A percentile compares a stretch with the other conserved stretches of the same genome.
These are phyloP conservation scores for Eupithecia abbreviata DNA, from an alignment of 2,888 invertebrate genomes.

Conservation along the genomic window DNA sequence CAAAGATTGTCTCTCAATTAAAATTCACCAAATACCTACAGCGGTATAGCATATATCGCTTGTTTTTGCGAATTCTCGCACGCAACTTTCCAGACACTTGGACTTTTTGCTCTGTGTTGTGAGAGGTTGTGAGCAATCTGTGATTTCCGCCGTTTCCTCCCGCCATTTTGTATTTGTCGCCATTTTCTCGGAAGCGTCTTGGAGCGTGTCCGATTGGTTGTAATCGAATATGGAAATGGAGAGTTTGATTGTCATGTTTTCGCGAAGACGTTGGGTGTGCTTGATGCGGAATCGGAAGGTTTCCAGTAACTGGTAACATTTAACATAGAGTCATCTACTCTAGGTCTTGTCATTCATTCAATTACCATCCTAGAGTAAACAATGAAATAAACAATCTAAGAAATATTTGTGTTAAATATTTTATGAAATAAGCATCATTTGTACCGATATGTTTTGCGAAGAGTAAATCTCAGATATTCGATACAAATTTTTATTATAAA, in stretches of 20 bases:
- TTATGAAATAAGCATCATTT: too few species aligned
- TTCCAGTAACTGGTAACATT: too few species aligned
- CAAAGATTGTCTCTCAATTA: slow-evolving; percentile 7
- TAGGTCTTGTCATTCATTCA: too few species aligned
- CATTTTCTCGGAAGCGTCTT: slow-evolving; percentile 32
- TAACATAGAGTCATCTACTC: too few species aligned
- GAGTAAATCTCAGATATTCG: too few species aligned
- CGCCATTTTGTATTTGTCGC: slow-evolving; percentile 18
- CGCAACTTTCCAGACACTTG: not conserved
- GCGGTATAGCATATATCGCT: not conserved
- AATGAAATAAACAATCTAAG: too few species aligned
- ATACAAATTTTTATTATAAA: too few species aligned
- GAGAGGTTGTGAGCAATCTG: not conserved
- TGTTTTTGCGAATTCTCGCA: slow-evolving; percentile 1
- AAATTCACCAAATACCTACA: not conserved
- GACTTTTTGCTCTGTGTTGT: not conserved
- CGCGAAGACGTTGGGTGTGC: not conserved
- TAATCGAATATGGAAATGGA: slow-evolving; percentile 30
- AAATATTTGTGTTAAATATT: too few species aligned
- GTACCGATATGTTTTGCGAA: too few species aligned
- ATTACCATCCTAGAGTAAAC: too few species aligned
- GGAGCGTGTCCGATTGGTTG: slow-evolving; percentile 28
- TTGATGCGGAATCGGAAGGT: too few species aligned
- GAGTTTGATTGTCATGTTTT: slow-evolving; percentile 6
- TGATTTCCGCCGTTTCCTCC: not conserved